Evolutionary conservation across 2,888 invertebrate species (phyloP).

Genomic region (Hyposoter dolosus): DNA sequence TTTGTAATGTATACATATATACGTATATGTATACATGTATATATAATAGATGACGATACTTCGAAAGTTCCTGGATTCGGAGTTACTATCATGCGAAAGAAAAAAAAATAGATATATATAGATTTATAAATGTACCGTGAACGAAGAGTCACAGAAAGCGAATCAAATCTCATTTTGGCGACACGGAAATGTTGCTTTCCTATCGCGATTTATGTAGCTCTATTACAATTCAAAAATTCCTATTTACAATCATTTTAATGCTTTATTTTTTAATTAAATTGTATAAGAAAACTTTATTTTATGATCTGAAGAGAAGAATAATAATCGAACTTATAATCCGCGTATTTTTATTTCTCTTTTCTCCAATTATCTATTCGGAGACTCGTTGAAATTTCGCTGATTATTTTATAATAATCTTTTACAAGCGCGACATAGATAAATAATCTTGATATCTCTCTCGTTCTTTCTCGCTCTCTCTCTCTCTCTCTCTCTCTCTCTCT

Average conservation of each 20-base stretch:
- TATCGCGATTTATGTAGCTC: conserved; percentile 24
- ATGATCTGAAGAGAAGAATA: conserved; percentile 11
- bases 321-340: conserved; percentile 8
- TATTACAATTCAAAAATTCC: conserved; percentile 46
- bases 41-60: conserved; percentile 50
- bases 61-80: conserved; percentile 31
- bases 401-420: conserved; percentile 56
- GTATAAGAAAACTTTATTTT: conserved; percentile 38
- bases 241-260: conserved; percentile 50
- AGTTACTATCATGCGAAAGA: conserved; percentile 42
- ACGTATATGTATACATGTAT: neutral
- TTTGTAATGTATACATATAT: neutral
- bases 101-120: conserved; percentile 20
- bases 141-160: conserved; percentile 42
- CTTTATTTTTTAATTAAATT: conserved; percentile 33
- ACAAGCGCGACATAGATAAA: conserved; percentile 62
- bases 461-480: no score
- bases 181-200: conserved; percentile 28
- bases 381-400: conserved; percentile 59
- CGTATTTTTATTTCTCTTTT: conserved; percentile 8
- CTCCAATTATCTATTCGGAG: conserved; percentile 29
- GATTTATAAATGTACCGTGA: conserved; percentile 24
- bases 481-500: neutral
- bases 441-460: conserved; percentile 51
- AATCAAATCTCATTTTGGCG: conserved; percentile 23